Percentiles rank a stretch among this genome's conserved stretches.
Evolutionary conservation across 2,797 vertebrate genomes (phyloP).

Genomic region (Acipenser transmontanus): DNA sequence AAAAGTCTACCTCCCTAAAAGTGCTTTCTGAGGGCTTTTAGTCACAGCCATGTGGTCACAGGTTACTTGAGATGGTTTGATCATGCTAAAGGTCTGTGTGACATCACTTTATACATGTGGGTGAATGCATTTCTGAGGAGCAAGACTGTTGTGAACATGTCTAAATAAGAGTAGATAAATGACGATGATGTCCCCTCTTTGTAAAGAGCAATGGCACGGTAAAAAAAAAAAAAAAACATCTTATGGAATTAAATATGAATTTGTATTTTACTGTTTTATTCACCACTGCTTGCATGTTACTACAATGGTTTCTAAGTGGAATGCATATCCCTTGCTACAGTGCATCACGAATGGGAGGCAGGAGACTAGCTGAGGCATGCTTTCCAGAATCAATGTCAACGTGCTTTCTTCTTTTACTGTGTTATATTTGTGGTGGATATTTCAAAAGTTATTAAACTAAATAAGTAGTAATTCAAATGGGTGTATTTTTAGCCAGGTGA

Average conservation of each 20-base stretch:
- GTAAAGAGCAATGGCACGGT: background rate
- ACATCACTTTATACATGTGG: conserved; percentile 22
- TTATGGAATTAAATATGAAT: background rate
- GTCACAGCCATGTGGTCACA: conserved; percentile 36
- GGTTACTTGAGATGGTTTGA: conserved; percentile 39
- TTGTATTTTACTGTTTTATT: background rate
- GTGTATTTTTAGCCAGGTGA: no score
- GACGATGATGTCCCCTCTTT: conserved; percentile 1
- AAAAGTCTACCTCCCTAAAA: conserved; percentile 30
- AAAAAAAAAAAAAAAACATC: conserved; percentile 8
- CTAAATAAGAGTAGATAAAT: conserved; percentile 2
- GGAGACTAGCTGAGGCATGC: no score
- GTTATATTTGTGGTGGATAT: no score
- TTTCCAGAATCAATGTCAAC: no score
- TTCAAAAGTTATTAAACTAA: no score
- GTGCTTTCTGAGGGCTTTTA: conserved; percentile 35
- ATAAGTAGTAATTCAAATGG: no score
- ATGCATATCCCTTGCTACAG: no score
- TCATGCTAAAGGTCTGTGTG: conserved; percentile 27
- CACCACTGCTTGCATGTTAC: no score
- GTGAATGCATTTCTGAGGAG: conserved; percentile 13
- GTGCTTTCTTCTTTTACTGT: no score
- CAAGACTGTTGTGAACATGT: conserved; percentile 4
- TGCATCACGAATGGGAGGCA: no score
- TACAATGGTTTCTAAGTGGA: no score